Evolutionary conservation across 2,113 vertebrate species (phyloP), one percentile per base, ranked within the genome.

Genomic region (Hippocampus abdominalis): DNA sequence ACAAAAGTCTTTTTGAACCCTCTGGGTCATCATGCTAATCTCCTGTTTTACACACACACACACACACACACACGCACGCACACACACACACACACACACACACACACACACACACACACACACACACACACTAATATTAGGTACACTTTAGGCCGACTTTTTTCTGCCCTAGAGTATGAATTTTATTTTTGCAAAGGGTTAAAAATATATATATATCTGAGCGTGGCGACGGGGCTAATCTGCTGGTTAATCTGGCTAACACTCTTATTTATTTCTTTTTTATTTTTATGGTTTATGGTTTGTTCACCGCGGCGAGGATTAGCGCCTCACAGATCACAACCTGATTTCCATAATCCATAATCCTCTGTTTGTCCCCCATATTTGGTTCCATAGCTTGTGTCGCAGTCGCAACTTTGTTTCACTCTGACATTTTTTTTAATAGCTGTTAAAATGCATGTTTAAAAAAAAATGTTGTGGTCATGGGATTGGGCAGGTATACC

Each of bases 211-310:
- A 88, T 89, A 86, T 86, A 89, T 90, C 86, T 83, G 85, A 84
- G 85, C 83, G 77, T 79, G 72, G 86, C 85, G 86, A 85, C 81
- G 86, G 86, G 79, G 86, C 84, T 90, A 90, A 91, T 90, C 88
- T 90, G 81, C 74, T 79, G 79, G 68, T 81, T 90, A 91, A 90
- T 91, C 87, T 87, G 78, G 82, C 88, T 86, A 87, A 90, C 86
- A 86, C 85, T 88, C 87, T 49, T 49, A 49, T 49, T 60, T 57
- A 2, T 27, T 27, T 57, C 4, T 36, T 36, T 36, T 36, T 36
- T 36, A 36, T n/a, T 57, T 27, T 16, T 16, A 8, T 60, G 32
- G 13, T 87, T 87, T 89, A 86, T 87, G 81, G 87, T 87, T 91
- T 89, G 84, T 83, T 86, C 61, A 70, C 85, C 80, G 79, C 73